phyloP scores from a whole-genome alignment of 2,113 vertebrate species.

The Sinosuthora webbiana region DNA sequence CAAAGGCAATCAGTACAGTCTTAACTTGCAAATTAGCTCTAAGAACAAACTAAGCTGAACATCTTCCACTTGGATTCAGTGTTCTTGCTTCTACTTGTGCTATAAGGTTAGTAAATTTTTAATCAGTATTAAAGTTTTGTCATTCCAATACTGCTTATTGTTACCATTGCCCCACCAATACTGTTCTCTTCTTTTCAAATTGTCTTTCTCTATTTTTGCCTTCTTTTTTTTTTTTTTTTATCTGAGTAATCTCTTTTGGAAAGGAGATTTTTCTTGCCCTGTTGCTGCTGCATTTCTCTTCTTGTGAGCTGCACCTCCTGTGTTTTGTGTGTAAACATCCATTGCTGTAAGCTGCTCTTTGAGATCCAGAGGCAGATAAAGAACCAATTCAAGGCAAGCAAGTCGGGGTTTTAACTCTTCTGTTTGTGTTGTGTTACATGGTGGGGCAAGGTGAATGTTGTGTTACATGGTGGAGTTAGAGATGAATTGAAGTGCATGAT shows the following conservation, averaged over 20 bases:
- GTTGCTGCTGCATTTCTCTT: neutral
- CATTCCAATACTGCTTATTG: neutral
- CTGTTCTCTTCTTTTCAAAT: neutral
- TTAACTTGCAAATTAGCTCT: neutral
- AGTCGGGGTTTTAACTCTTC: neutral
- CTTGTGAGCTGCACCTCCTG: neutral
- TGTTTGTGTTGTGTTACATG: rapidly evolving
- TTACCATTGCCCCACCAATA: neutral
- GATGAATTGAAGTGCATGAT: neutral
- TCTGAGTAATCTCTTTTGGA: neutral
- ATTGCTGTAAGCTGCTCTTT: neutral
- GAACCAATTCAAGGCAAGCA: neutral
- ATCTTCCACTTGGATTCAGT: neutral
- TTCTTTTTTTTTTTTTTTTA: neutral
- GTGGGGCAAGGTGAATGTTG: neutral
- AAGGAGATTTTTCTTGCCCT: neutral
- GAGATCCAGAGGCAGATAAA: neutral
- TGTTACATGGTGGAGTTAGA: rapidly evolving
- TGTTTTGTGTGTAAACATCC: neutral
- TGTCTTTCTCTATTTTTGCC: neutral
- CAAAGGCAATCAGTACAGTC: neutral
- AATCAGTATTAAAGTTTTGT: neutral
- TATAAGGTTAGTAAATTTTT: slow-evolving; percentile 8
- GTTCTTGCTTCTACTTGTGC: neutral
- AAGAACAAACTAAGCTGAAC: neutral